Conservation (phyloP, 2,888 invertebrate species). For the Ichneumoninae sp. region DNA sequence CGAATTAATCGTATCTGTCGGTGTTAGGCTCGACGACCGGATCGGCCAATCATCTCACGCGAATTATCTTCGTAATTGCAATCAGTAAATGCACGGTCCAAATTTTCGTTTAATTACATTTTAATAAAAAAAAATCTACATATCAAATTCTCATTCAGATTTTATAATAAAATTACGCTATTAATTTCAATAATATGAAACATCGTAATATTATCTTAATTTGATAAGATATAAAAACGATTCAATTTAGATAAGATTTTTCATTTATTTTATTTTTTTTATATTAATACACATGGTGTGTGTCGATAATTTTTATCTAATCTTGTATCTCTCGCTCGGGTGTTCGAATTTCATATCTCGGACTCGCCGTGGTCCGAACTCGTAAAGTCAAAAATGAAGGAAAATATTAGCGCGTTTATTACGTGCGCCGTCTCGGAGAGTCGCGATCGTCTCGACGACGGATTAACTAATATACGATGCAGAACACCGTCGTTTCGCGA, state of each 20-base stretch:
- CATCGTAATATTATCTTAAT: neutral
- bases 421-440: neutral
- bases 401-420: neutral
- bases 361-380: too few relatives aligned
- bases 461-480: conserved; percentile 20
- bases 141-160: too few relatives aligned
- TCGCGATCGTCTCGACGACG: neutral
- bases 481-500: neutral
- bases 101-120: neutral
- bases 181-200: neutral
- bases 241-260: neutral
- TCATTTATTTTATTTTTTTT: neutral
- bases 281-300: neutral
- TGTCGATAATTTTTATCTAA: neutral
- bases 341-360: neutral
- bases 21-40: neutral
- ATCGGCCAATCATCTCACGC: neutral
- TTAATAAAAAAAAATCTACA: too few relatives aligned
- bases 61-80: neutral
- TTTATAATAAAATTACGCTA: neutral
- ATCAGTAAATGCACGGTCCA: neutral
- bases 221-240: neutral
- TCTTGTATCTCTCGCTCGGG: neutral
- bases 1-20: neutral
- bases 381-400: neutral